Conservation (phyloP, 1,140 invertebrate species). For the Aphaenogaster ashmeadi region DNA sequence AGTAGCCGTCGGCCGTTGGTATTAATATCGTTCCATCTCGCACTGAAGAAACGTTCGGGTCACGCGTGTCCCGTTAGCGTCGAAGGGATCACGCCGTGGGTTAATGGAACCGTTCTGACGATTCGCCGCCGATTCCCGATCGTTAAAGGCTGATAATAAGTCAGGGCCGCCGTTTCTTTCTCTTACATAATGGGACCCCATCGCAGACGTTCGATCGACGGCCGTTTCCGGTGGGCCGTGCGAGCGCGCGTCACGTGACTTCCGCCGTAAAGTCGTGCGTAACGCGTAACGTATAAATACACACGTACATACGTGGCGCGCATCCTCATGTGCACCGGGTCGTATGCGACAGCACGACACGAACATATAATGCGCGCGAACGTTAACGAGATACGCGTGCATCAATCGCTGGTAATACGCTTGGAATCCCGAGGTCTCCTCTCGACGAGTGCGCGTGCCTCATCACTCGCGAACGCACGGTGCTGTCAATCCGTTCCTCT, state of each 20-base stretch:
- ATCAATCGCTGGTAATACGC: slow-evolving; percentile 32
- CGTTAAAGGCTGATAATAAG: slow-evolving; percentile 49
- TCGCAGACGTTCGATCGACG: slow-evolving; percentile 48
- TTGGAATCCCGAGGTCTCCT: slow-evolving; percentile 56
- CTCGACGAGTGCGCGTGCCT: slow-evolving; percentile 20
- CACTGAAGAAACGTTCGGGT: slow-evolving; percentile 49
- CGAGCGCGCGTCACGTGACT: slow-evolving; percentile 74
- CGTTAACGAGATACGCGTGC: slow-evolving; percentile 25
- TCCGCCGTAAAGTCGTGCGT: slow-evolving; percentile 65
- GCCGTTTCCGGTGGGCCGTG: slow-evolving; percentile 69
- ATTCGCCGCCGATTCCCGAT: slow-evolving; percentile 67
- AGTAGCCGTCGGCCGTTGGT: slow-evolving; percentile 24
- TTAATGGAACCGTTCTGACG: slow-evolving; percentile 72
- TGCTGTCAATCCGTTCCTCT: not conserved
- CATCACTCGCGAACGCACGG: not conserved
- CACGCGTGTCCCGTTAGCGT: slow-evolving; percentile 71
- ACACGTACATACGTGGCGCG: slow-evolving; percentile 60
- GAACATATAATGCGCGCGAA: not conserved
- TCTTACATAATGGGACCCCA: slow-evolving; percentile 51
- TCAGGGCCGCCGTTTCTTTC: slow-evolving; percentile 17
- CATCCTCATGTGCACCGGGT: slow-evolving; percentile 68
- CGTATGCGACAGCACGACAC: slow-evolving; percentile 43
- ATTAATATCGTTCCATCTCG: slow-evolving; percentile 65
- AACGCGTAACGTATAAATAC: slow-evolving; percentile 29
- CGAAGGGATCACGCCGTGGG: slow-evolving; percentile 53